These are phyloP conservation scores for Heliocidaris tuberculata DNA, from an alignment of 35 echinoderm and acorn worm species.

Conservation along the genomic window DNA sequence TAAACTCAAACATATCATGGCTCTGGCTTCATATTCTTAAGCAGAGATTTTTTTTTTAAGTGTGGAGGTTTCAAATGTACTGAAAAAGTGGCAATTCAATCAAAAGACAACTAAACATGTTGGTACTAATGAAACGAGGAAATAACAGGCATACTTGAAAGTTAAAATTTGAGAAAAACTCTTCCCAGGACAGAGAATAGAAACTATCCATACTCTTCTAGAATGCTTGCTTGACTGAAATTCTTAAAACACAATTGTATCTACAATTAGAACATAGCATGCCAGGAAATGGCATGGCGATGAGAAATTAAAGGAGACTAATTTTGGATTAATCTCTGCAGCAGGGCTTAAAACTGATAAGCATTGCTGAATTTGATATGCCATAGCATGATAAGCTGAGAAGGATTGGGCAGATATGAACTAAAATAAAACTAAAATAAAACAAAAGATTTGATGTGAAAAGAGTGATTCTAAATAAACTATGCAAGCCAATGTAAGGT, in stretches of 20 bases:
- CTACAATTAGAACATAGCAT: neutral
- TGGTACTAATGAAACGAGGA: neutral
- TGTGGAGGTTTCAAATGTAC: too few relatives aligned
- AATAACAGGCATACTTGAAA: neutral
- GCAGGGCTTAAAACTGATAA: neutral
- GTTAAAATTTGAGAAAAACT: neutral
- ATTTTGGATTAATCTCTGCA: neutral
- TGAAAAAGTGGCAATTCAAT: neutral
- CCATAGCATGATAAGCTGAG: neutral
- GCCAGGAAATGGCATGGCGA: neutral
- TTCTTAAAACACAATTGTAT: neutral
- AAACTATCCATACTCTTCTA: neutral
- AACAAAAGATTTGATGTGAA: neutral
- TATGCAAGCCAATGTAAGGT: neutral
- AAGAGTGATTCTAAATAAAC: neutral
- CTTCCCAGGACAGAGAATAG: neutral
- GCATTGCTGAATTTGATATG: neutral
- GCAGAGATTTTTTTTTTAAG: too few relatives aligned
- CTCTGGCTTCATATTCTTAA: too few relatives aligned
- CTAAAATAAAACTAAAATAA: neutral
- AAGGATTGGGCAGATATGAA: neutral
- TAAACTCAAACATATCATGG: too few relatives aligned
- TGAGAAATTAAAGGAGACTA: neutral
- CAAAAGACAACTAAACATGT: neutral
- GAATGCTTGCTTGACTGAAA: constrained; percentile 1